phyloP scores from a whole-genome alignment of 2,113 vertebrate genomes.

The Speoplatyrhinus poulsoni region DNA sequence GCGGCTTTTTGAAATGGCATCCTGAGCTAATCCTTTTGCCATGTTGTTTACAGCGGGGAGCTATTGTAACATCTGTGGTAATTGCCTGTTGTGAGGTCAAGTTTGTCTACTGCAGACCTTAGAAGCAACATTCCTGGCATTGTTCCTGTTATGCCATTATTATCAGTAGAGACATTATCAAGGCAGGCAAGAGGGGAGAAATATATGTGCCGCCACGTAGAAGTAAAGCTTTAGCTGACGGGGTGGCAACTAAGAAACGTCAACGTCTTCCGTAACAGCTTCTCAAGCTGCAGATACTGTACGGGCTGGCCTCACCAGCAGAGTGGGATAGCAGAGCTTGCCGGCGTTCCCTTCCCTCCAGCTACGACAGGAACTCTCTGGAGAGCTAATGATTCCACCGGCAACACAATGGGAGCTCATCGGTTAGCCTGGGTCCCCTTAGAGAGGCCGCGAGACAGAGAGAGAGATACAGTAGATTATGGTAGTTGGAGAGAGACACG shows the following conservation, averaged over 20 bases:
- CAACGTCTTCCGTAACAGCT: conserved; percentile 4
- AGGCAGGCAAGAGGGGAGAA: background rate
- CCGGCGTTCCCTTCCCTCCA: conserved; percentile 4
- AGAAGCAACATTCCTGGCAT: no score
- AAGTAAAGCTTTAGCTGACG: background rate
- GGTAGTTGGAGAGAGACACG: conserved; percentile 1
- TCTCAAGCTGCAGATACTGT: conserved; percentile 1
- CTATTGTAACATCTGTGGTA: no score
- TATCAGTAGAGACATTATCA: background rate
- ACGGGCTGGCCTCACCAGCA: background rate
- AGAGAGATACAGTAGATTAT: background rate
- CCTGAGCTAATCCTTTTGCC: no score
- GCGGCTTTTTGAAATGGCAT: no score
- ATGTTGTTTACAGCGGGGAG: no score
- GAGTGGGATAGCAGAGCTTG: background rate
- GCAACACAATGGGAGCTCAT: conserved; percentile 11
- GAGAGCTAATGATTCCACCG: conserved; percentile 28
- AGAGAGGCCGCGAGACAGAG: background rate
- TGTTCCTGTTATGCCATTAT: no score
- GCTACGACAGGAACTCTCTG: conserved; percentile 23
- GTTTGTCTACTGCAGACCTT: no score
- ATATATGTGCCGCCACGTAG: background rate
- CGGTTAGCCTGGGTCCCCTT: conserved; percentile 1
- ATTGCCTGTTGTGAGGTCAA: no score
- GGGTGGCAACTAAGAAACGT: conserved; percentile 20